Evolutionary conservation across 2,888 invertebrate species (phyloP).

Genomic region (Drosophila gaucha): DNA sequence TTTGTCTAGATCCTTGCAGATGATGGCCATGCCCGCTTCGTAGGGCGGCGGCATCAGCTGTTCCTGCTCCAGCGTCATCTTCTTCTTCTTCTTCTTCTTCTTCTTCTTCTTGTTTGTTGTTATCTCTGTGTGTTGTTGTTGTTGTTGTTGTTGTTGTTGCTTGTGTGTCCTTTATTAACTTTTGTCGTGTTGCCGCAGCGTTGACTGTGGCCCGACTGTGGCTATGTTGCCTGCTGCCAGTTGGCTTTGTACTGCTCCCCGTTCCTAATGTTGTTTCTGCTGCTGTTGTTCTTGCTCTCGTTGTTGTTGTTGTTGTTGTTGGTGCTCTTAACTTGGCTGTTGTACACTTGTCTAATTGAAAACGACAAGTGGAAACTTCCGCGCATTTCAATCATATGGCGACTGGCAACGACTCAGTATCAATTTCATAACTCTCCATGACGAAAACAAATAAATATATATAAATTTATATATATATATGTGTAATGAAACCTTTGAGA

Average conservation of each 20-base stretch:
- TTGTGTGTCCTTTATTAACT: neutral
- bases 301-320: conserved; percentile 4
- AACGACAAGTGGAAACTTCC: conserved; percentile 74
- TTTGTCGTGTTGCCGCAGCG: conserved; percentile 20
- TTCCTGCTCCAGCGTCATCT: conserved; percentile 43
- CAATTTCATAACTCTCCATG: conserved; percentile 65
- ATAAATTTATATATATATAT: neutral
- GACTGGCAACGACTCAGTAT: conserved; percentile 45
- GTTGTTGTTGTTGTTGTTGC: neutral
- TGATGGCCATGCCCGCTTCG: conserved; percentile 16
- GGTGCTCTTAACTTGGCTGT: conserved; percentile 10
- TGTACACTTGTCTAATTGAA: conserved; percentile 62
- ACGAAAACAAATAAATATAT: conserved; percentile 3
- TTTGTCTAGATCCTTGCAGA: conserved; percentile 44
- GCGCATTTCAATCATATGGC: conserved; percentile 61
- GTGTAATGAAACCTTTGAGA: conserved; percentile 5
- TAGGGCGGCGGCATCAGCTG: conserved; percentile 32
- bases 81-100: too few species aligned
- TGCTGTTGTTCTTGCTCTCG: conserved; percentile 6
- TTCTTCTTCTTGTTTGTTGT: too few species aligned
- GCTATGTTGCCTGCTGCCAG: conserved; percentile 20
- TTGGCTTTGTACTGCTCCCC: conserved; percentile 37
- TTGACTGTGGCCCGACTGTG: conserved; percentile 41
- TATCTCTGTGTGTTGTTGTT: neutral
- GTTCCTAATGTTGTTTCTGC: neutral